phyloP scores from a whole-genome alignment of 1,140 invertebrate genomes.

The Octopus bimaculoides region DNA sequence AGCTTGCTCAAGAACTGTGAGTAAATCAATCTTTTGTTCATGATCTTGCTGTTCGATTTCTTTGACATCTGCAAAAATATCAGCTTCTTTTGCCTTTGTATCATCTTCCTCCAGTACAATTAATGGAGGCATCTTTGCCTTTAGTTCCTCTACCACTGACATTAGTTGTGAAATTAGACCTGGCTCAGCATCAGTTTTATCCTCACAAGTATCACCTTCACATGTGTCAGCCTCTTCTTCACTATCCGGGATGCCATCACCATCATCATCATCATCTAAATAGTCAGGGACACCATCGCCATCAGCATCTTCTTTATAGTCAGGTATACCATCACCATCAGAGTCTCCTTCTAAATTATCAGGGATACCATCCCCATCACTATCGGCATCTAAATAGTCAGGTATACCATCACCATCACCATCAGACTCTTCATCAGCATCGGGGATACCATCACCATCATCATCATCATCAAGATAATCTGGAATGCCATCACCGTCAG shows the following conservation, averaged over 20 bases:
- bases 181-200: conserved; percentile 26
- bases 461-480: conserved; percentile 21
- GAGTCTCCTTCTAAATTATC: conserved; percentile 42
- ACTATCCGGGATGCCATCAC: conserved; percentile 44
- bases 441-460: conserved; percentile 37
- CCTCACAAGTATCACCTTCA: conserved; percentile 29
- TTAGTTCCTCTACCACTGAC: conserved; percentile 19
- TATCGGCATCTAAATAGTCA: conserved; percentile 37
- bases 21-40: conserved; percentile 27
- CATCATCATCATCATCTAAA: conserved; percentile 42
- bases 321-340: conserved; percentile 47
- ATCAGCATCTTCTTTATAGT: conserved; percentile 44
- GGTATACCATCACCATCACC: conserved; percentile 40
- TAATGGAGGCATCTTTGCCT: background rate
- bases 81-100: conserved; percentile 10
- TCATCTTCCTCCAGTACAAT: conserved; percentile 17
- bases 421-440: conserved; percentile 22
- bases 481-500: conserved; percentile 41
- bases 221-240: conserved; percentile 42
- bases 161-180: conserved; percentile 24
- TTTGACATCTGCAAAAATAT: background rate
- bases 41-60: conserved; percentile 6
- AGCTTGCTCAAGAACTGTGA: conserved; percentile 30
- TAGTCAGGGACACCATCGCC: conserved; percentile 33
- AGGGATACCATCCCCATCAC: conserved; percentile 46